phyloP scores from a whole-genome alignment of 2,797 vertebrate genomes.

The Vespertilio murinus region DNA sequence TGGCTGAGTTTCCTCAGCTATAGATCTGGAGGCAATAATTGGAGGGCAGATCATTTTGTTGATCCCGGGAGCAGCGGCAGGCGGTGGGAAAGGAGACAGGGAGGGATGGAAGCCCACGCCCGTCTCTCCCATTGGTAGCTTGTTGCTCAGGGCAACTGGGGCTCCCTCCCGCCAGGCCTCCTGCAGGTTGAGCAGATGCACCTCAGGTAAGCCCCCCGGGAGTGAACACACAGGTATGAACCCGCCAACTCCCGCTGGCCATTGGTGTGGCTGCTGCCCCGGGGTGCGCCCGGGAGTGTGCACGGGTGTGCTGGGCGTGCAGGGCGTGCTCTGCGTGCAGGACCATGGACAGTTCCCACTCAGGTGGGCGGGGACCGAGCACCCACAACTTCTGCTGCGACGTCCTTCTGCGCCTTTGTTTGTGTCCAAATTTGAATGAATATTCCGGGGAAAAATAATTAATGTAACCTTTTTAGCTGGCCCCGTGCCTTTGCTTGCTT shows the following conservation, averaged over 20 bases:
- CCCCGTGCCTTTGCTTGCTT: neutral
- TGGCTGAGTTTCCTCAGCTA: neutral
- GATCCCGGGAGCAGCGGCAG: neutral
- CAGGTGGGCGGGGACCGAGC: neutral
- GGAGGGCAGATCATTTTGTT: neutral
- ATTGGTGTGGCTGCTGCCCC: neutral
- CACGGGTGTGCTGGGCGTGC: too few species aligned
- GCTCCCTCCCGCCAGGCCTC: neutral
- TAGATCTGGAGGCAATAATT: neutral
- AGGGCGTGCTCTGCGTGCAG: neutral
- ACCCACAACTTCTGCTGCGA: neutral
- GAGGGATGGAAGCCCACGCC: neutral
- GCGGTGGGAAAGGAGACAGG: too few species aligned
- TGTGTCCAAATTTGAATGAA: neutral
- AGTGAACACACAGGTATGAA: neutral
- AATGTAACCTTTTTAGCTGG: neutral
- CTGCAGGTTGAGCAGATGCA: neutral
- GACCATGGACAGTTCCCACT: neutral
- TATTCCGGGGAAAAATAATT: neutral
- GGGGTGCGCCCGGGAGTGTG: neutral
- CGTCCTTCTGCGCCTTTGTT: neutral
- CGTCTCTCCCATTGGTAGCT: neutral
- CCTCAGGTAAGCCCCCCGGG: neutral
- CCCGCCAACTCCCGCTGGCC: neutral
- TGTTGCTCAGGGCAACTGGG: neutral